Evolutionary conservation across 2,888 invertebrate species (phyloP).

Genomic region (Tachina grossa): DNA sequence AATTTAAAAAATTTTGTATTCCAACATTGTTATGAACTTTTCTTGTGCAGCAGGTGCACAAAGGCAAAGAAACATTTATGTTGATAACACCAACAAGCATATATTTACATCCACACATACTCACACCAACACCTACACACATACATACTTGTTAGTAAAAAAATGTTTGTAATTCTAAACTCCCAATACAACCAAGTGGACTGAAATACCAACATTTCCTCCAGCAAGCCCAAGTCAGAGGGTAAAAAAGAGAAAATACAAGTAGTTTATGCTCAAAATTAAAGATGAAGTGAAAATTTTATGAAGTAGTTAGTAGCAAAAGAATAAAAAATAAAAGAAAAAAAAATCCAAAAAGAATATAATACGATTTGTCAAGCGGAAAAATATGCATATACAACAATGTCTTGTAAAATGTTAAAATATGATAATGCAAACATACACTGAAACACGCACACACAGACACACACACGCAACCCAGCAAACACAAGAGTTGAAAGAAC

Average conservation of each 20-base stretch:
- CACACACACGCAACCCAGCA: background rate
- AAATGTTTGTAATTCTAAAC: slow-evolving; percentile 26
- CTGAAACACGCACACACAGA: background rate
- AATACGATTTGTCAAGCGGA: slow-evolving; percentile 59
- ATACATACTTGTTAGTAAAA: slow-evolving; percentile 38
- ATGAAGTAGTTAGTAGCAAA: slow-evolving; percentile 13
- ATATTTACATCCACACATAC: slow-evolving; percentile 8
- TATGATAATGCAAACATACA: slow-evolving; percentile 56
- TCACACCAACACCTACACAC: slow-evolving; percentile 7
- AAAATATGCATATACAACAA: slow-evolving; percentile 60
- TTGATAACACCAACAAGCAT: slow-evolving; percentile 9
- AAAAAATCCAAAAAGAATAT: background rate
- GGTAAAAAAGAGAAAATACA: slow-evolving; percentile 21
- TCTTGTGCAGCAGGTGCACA: slow-evolving; percentile 32
- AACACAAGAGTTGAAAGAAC: background rate
- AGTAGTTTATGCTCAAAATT: slow-evolving; percentile 41
- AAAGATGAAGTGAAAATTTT: slow-evolving; percentile 44
- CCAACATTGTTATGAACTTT: slow-evolving; percentile 45
- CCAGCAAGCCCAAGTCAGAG: slow-evolving; percentile 6
- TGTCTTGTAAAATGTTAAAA: slow-evolving; percentile 57
- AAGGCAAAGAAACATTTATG: slow-evolving; percentile 43
- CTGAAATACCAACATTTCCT: background rate
- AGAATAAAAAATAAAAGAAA: background rate
- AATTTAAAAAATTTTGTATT: background rate
- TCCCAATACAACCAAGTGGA: slow-evolving; percentile 27